phyloP scores from a whole-genome alignment of 2,797 vertebrate species.

The Liasis olivaceus region DNA sequence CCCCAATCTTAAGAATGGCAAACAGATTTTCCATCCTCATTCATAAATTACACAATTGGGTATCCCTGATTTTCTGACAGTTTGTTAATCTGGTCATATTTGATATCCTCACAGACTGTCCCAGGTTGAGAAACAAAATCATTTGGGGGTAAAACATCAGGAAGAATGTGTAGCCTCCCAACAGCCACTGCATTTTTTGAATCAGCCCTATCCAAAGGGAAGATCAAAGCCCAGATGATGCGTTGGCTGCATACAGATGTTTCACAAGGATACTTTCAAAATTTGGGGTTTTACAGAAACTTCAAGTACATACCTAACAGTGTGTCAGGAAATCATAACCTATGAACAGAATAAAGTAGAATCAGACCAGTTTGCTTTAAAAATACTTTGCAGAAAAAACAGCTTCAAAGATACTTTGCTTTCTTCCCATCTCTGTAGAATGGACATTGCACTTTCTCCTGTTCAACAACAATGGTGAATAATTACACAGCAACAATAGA shows the following conservation, averaged over 20 bases:
- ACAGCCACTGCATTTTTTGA: not conserved
- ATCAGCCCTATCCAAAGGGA: not conserved
- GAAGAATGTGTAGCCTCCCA: not conserved
- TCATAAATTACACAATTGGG: not conserved
- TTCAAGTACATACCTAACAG: not conserved
- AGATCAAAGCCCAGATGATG: not conserved
- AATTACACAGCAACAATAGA: constrained; percentile 44
- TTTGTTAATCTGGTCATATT: not conserved
- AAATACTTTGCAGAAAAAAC: not conserved
- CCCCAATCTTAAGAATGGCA: not conserved
- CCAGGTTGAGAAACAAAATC: not conserved
- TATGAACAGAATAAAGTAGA: not conserved
- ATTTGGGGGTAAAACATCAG: not conserved
- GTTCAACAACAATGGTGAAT: constrained; percentile 39
- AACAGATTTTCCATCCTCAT: not conserved
- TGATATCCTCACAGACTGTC: not conserved
- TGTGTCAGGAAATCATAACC: not conserved
- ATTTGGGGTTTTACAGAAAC: not conserved
- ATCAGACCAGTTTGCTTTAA: not conserved
- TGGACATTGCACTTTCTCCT: constrained; percentile 29
- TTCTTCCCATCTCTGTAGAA: constrained; percentile 1
- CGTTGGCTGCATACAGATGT: not conserved
- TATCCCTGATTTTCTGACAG: not conserved
- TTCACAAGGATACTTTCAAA: not conserved
- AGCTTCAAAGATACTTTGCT: not conserved